phyloP scores from a whole-genome alignment of 2,113 vertebrate species.

The Lophius piscatorius region DNA sequence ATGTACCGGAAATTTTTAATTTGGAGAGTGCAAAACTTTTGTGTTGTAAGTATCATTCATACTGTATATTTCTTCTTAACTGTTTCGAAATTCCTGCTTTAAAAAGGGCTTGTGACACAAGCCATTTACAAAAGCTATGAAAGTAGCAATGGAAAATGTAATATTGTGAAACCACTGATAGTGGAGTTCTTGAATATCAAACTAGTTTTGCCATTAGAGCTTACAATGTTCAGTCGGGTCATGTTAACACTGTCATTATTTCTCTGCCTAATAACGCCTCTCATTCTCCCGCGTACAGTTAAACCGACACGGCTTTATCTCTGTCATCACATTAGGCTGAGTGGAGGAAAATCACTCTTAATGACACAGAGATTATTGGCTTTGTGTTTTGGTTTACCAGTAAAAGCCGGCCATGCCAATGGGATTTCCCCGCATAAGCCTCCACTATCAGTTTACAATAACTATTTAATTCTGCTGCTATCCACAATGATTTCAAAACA shows the following conservation, averaged over 20 bases:
- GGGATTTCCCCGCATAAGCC: constrained; percentile 75
- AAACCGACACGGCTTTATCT: constrained; percentile 65
- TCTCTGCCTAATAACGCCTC: constrained; percentile 37
- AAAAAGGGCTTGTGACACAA: constrained; percentile 82
- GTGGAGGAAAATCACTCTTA: constrained; percentile 75
- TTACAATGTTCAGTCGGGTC: constrained; percentile 10
- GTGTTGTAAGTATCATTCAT: constrained; percentile 46
- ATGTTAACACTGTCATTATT: constrained; percentile 36
- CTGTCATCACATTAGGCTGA: constrained; percentile 79
- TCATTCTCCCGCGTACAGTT: constrained; percentile 63
- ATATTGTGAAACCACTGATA: constrained; percentile 75
- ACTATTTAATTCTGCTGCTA: constrained; percentile 72
- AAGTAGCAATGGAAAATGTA: constrained; percentile 87
- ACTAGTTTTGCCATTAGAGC: constrained; percentile 11
- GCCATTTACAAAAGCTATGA: constrained; percentile 87
- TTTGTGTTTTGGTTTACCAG: constrained; percentile 81
- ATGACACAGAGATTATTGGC: constrained; percentile 79
- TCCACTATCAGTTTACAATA: constrained; percentile 77
- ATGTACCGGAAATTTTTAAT: constrained; percentile 52
- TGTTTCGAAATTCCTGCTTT: constrained; percentile 44
- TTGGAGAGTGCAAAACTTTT: constrained; percentile 33
- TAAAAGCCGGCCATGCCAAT: constrained; percentile 72
- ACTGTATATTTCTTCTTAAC: constrained; percentile 20
- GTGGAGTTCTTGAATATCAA: neutral
- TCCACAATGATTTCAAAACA: constrained; percentile 62